These are phyloP conservation scores for Bryconaethiops microstoma DNA, from an alignment of 2,797 vertebrate genomes.

Conservation along the genomic window DNA sequence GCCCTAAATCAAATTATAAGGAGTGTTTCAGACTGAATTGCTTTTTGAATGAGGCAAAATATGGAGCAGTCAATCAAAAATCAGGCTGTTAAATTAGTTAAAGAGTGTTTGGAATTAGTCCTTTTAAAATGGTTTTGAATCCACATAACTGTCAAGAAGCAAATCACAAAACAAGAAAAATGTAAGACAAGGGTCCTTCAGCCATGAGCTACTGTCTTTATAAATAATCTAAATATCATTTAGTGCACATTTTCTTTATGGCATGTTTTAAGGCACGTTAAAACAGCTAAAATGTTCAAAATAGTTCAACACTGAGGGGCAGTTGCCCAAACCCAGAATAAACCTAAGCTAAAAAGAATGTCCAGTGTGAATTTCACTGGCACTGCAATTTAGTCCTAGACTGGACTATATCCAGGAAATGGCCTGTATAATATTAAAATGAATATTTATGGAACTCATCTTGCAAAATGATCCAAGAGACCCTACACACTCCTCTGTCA, in stretches of 20 bases:
- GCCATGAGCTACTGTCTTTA: neutral
- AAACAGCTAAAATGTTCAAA: no score
- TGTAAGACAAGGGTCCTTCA: no score
- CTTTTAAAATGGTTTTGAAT: no score
- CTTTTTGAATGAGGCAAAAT: neutral
- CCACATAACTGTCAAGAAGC: no score
- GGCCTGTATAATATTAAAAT: neutral
- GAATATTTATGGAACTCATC: conserved; percentile 17
- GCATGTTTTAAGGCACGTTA: neutral
- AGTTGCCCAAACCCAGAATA: neutral
- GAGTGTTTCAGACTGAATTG: neutral
- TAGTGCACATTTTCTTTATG: no score
- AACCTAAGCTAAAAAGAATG: no score
- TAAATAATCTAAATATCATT: no score
- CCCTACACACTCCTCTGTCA: conserved; percentile 10
- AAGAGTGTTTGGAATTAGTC: no score
- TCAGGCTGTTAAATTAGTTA: no score
- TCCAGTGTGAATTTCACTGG: neutral
- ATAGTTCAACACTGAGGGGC: no score
- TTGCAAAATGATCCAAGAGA: neutral
- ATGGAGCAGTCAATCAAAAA: neutral
- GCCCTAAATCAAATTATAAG: neutral
- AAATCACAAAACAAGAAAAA: no score
- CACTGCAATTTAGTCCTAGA: neutral
- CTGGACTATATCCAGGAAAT: neutral